Percentiles rank a stretch among this genome's conserved stretches.
Conservation (phyloP, 1,140 invertebrate species). For the Dendroctonus valens region DNA sequence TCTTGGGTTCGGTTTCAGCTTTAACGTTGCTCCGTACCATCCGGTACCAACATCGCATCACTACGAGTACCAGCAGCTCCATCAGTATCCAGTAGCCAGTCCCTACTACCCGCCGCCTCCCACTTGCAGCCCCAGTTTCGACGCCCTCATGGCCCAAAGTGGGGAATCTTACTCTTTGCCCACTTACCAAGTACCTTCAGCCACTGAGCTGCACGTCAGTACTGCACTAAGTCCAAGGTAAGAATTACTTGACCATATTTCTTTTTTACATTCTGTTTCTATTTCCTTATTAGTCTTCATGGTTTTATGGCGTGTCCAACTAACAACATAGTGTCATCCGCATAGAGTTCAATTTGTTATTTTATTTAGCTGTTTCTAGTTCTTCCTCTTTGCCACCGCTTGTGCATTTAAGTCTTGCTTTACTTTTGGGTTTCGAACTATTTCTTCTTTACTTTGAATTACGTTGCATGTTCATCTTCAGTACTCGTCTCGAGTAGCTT, state of each 20-base stretch:
- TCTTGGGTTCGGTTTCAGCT: conserved; percentile 42
- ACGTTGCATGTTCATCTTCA: too few species aligned
- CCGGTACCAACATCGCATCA: conserved; percentile 53
- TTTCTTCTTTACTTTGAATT: too few species aligned
- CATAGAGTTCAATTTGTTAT: too few species aligned
- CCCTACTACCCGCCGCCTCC: conserved; percentile 58
- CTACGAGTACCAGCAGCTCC: conserved; percentile 63
- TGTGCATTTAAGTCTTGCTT: too few species aligned
- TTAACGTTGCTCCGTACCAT: conserved; percentile 57
- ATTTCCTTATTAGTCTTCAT: too few species aligned
- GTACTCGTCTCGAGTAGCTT: too few species aligned
- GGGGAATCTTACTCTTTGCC: conserved; percentile 62
- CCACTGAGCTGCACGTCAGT: conserved; percentile 58
- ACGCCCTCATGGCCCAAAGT: conserved; percentile 51
- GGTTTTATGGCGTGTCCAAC: too few species aligned
- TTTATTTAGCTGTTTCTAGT: too few species aligned
- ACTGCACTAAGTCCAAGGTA: conserved; percentile 58
- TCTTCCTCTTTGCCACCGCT: too few species aligned
- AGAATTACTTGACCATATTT: neutral
- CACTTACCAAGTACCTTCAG: conserved; percentile 55
- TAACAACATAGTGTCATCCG: too few species aligned
- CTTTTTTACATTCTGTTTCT: too few species aligned
- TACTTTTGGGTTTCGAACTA: too few species aligned
- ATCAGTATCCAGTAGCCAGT: conserved; percentile 52
- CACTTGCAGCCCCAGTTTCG: conserved; percentile 56